Evolutionary conservation across 2,113 vertebrate species (phyloP).

Genomic region (Mus pahari): DNA sequence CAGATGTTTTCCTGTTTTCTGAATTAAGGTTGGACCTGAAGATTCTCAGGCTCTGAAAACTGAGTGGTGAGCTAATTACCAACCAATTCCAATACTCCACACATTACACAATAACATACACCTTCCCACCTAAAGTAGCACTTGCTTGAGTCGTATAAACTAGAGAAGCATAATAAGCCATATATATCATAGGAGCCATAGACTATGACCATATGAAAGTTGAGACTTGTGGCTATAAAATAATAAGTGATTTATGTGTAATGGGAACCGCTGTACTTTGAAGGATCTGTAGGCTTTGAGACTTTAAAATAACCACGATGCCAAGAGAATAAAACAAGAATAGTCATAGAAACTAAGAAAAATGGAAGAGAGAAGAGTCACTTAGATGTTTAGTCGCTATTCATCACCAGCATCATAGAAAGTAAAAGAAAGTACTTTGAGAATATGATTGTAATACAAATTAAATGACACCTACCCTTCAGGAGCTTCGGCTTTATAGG

Average conservation of each 20-base stretch:
- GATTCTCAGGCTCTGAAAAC: background rate
- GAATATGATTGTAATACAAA: background rate
- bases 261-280: background rate
- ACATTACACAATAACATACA: background rate
- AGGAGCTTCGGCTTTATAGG: background rate
- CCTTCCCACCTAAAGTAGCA: background rate
- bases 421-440: background rate
- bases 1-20: background rate
- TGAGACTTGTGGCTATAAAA: background rate
- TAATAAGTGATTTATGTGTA: background rate
- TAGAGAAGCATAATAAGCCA: background rate
- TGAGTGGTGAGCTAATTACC: background rate
- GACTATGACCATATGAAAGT: background rate
- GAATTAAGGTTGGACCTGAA: background rate
- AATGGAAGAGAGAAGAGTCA: background rate
- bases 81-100: background rate
- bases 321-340: background rate
- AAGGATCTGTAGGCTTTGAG: background rate
- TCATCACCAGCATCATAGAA: constrained; percentile 17
- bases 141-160: background rate
- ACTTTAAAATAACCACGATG: background rate
- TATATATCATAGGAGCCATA: background rate
- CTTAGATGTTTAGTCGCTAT: background rate
- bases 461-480: background rate
- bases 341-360: background rate